Evolutionary conservation across 2,888 invertebrate species (phyloP).

Genomic region (Trachelus tabidus): DNA sequence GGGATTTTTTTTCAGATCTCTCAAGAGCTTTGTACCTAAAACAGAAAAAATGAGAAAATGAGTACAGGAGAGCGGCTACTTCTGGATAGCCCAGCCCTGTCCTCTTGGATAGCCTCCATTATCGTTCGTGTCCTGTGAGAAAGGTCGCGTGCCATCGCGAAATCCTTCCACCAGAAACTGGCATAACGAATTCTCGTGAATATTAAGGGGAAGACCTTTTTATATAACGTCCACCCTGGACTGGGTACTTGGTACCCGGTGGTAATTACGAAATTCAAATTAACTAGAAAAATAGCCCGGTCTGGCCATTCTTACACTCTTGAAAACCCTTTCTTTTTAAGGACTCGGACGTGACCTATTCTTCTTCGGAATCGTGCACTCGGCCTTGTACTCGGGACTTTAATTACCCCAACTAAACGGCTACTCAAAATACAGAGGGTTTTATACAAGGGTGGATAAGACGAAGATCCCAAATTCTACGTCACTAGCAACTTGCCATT

Average conservation of each 20-base stretch:
- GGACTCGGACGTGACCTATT: conserved; percentile 56
- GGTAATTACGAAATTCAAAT: conserved; percentile 66
- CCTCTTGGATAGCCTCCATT: no score
- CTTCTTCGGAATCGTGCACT: conserved; percentile 43
- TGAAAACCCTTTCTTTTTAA: conserved; percentile 44
- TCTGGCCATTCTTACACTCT: conserved; percentile 50
- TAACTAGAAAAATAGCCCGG: conserved; percentile 63
- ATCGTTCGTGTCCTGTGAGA: conserved; percentile 28
- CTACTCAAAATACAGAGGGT: no score
- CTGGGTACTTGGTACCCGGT: conserved; percentile 44
- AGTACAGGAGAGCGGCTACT: no score
- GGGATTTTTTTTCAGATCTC: no score
- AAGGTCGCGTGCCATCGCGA: conserved; percentile 29
- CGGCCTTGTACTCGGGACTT: conserved; percentile 65
- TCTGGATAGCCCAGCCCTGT: no score
- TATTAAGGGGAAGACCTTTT: conserved; percentile 59
- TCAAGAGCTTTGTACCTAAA: no score
- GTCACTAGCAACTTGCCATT: no score
- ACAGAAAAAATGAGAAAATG: no score
- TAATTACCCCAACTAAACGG: conserved; percentile 47
- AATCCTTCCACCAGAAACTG: neutral
- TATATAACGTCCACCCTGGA: conserved; percentile 42
- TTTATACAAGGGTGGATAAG: no score
- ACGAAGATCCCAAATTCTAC: no score
- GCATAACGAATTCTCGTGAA: conserved; percentile 53